Evolutionary conservation across 2,113 vertebrate species (phyloP), one percentile per base, ranked within the genome.

Genomic region (Coturnix japonica): DNA sequence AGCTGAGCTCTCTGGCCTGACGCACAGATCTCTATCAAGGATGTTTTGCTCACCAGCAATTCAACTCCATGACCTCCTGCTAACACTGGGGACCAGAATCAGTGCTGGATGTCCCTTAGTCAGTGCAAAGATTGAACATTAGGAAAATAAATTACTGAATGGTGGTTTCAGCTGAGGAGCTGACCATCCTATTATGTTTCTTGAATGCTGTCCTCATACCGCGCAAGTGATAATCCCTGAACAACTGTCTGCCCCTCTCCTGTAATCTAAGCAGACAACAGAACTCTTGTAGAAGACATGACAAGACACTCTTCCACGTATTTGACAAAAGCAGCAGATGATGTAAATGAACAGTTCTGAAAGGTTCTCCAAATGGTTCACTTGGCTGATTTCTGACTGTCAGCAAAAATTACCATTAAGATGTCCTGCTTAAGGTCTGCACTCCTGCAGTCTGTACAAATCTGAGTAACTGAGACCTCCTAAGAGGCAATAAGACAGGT

Each of bases 331-430:
- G 84, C 89, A 89, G 89, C 81, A 61, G 56, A n/a, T 67, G 47
- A 95, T 92, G 67, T 35, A 74, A 94, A 69, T 41, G 91, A 94
- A 71, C 41, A 56, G 43, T 26, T 92, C 15, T 87, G 89, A 96
- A 93, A 86, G 92, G 75, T 64, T 95, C 82, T 90, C 73, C 28
- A 49, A 92, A 80, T 60, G 84, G 31, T 79, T 92, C 92, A 94
- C 78, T 90, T 70, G 85, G 51, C 89, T 92, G 89, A 73, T 59
- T 91, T 91, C 47, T 67, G 84, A 71, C 74, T 93, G 96, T 80
- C 91, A 94, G 84, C 84, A 91, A 33, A 92, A 87, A 95, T 87
- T 91, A 92, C 43, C 71, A 43, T 37, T 64, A 72, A 81, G 51
- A 23, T 37, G 46, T 60, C 67, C 60, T 61, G 77, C 54, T 84